Evolutionary conservation across 2,113 vertebrate species (phyloP).

Genomic region (Oryzias javanicus): DNA sequence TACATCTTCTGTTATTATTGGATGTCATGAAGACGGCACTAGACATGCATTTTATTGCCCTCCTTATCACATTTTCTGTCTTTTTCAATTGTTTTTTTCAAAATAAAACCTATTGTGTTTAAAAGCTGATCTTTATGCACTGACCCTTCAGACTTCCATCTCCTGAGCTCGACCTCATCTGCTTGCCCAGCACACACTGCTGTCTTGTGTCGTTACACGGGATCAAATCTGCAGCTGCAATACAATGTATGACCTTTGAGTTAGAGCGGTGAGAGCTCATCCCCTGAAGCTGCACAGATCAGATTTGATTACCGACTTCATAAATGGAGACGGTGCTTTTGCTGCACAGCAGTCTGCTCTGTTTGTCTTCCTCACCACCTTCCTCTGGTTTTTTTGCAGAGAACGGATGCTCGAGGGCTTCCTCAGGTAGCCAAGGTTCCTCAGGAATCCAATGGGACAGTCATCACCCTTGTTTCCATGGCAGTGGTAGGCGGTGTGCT

Average conservation of each 20-base stretch:
- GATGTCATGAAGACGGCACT: too few relatives aligned
- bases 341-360: not conserved
- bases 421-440: conserved; percentile 76
- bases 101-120: too few relatives aligned
- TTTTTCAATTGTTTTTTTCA: too few relatives aligned
- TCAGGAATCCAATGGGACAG: conserved; percentile 81
- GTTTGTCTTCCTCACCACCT: not conserved
- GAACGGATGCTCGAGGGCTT: conserved; percentile 78
- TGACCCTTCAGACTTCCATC: conserved; percentile 29
- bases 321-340: not conserved
- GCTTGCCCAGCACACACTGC: conserved; percentile 18
- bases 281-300: not conserved
- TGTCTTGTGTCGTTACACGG: conserved; percentile 20
- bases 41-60: too few relatives aligned
- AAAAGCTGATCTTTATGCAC: conserved; percentile 20
- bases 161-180: conserved; percentile 19
- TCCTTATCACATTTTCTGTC: too few relatives aligned
- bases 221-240: conserved; percentile 9
- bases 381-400: conserved; percentile 60
- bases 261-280: not conserved
- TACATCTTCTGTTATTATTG: too few relatives aligned
- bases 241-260: conserved; percentile 34
- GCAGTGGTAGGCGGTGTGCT: conserved; percentile 85
- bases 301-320: not conserved
- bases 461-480: conserved; percentile 88